phyloP scores from a whole-genome alignment of 2,113 vertebrate species.

The Microcebus ravelobensis region DNA sequence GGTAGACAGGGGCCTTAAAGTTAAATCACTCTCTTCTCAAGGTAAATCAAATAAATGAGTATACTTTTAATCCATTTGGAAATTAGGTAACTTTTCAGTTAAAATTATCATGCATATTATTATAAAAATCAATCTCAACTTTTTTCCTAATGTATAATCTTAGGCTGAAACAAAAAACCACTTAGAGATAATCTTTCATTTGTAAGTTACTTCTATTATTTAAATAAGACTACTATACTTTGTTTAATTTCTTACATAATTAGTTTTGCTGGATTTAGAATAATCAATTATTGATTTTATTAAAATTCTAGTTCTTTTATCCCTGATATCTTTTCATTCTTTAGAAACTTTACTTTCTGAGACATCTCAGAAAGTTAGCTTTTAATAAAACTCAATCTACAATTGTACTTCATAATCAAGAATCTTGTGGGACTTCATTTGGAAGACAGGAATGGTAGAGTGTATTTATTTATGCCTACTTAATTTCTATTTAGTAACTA shows the following conservation, averaged over 20 bases:
- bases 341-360: constrained; percentile 5
- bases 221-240: background rate
- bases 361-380: constrained; percentile 23
- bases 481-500: background rate
- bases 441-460: accelerated
- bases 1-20: background rate
- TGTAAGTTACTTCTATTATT: constrained; percentile 30
- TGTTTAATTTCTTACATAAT: background rate
- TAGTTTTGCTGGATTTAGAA: background rate
- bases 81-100: constrained; percentile 10
- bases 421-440: background rate
- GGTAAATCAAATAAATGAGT: background rate
- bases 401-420: background rate
- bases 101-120: background rate
- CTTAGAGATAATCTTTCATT: background rate
- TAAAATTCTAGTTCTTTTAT: constrained; percentile 18
- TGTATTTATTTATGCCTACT: background rate
- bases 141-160: background rate
- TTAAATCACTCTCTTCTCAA: background rate
- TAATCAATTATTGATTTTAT: background rate
- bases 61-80: background rate
- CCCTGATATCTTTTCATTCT: background rate
- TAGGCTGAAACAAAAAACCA: background rate
- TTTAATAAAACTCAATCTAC: background rate
- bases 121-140: background rate